These are phyloP conservation scores for Aspidiotus rigidus DNA, from an alignment of 2,888 invertebrate species.

Conservation along the genomic window DNA sequence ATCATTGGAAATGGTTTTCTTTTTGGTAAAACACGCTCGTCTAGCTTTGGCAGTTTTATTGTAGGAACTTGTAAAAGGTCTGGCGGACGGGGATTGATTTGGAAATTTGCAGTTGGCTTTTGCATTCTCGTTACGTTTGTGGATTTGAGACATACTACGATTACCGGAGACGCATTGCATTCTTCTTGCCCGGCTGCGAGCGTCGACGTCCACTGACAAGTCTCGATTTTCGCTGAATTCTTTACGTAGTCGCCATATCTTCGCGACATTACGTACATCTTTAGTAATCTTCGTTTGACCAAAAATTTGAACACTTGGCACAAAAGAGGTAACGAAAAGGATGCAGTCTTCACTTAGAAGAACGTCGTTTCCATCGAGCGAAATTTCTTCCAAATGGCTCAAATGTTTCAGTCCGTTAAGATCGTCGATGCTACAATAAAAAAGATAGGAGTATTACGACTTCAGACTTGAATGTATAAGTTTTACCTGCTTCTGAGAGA, in stretches of 20 bases:
- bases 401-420: conserved; percentile 73
- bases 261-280: conserved; percentile 59
- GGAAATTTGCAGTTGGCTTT: conserved; percentile 2
- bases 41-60: conserved; percentile 13
- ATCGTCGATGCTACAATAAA: conserved; percentile 63
- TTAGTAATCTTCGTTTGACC: conserved; percentile 56
- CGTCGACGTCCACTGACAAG: conserved; percentile 1
- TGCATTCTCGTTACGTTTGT: conserved; percentile 8
- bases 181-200: conserved; percentile 3
- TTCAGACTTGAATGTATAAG: background rate
- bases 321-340: conserved; percentile 69
- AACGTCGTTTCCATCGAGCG: conserved; percentile 77
- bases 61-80: background rate
- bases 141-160: conserved; percentile 14
- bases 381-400: conserved; percentile 65
- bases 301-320: conserved; percentile 61
- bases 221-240: conserved; percentile 43
- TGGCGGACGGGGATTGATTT: conserved; percentile 11
- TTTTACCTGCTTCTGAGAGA: no score
- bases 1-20: conserved; percentile 19
- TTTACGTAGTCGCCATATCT: conserved; percentile 61
- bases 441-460: conserved; percentile 7
- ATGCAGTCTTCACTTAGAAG: conserved; percentile 70
- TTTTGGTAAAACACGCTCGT: conserved; percentile 9
- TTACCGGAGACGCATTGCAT: conserved; percentile 25